Percentiles rank a stretch among this genome's conserved stretches.
Evolutionary conservation across 1,140 invertebrate species (phyloP).

Genomic region (Rhopalosiphum maidis): DNA sequence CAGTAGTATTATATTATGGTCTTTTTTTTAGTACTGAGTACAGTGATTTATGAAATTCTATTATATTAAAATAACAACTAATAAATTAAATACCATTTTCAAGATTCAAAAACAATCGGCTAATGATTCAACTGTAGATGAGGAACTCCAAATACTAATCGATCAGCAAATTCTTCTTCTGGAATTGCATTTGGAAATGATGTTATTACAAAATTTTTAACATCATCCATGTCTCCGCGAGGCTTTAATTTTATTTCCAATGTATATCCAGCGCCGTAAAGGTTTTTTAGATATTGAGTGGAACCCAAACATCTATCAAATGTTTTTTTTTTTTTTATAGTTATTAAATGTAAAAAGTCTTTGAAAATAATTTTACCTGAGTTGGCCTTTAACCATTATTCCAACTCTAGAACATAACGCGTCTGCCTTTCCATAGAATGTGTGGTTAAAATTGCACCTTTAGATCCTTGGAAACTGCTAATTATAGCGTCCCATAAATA

Average conservation of each 20-base stretch:
- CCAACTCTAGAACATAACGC: conserved; percentile 81
- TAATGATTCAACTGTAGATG: conserved; percentile 77
- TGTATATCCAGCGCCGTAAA: conserved; percentile 81
- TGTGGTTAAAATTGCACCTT: conserved; percentile 86
- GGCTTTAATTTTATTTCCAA: conserved; percentile 79
- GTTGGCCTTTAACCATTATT: conserved; percentile 81
- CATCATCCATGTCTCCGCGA: conserved; percentile 65
- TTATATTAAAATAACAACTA: background rate
- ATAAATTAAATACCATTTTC: conserved; percentile 71
- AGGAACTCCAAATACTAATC: conserved; percentile 80
- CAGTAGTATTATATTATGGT: background rate
- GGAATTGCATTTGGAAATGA: conserved; percentile 75
- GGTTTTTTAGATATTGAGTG: conserved; percentile 81
- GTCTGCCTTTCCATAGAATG: conserved; percentile 93
- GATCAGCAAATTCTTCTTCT: conserved; percentile 81
- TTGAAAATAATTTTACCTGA: conserved; percentile 65
- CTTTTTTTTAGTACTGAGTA: too few species aligned
- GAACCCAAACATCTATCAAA: conserved; percentile 69
- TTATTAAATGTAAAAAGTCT: background rate
- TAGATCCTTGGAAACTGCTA: conserved; percentile 76
- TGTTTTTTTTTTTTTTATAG: background rate
- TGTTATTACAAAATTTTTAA: conserved; percentile 70
- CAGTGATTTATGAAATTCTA: background rate
- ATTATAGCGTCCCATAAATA: conserved; percentile 92
- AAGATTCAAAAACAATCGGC: conserved; percentile 78